Evolutionary conservation across 1,140 invertebrate genomes (phyloP).

Genomic region (Octopus bimaculoides): DNA sequence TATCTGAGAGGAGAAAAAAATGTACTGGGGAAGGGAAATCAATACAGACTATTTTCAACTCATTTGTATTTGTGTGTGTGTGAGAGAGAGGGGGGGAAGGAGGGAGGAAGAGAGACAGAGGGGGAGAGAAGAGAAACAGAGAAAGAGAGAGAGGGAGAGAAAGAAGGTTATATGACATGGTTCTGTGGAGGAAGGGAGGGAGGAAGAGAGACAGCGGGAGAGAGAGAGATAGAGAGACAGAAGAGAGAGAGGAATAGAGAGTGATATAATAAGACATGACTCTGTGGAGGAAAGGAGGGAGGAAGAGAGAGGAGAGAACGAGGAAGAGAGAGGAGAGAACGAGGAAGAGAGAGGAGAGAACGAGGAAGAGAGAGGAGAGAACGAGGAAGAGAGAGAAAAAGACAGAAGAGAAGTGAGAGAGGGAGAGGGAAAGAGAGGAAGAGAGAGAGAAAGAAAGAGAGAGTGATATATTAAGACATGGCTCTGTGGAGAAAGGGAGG

Average conservation of each 20-base stretch:
- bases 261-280: not conserved
- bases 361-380: not conserved
- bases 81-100: not conserved
- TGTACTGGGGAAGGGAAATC: too few relatives aligned
- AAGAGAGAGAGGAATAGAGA: not conserved
- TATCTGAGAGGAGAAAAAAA: too few relatives aligned
- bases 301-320: not conserved
- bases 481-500: not conserved
- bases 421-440: not conserved
- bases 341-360: not conserved
- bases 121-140: constrained; percentile 19
- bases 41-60: too few relatives aligned
- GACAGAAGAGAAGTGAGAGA: not conserved
- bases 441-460: not conserved
- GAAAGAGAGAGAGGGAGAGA: constrained; percentile 15
- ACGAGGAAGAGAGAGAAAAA: not conserved
- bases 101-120: not conserved
- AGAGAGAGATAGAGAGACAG: not conserved
- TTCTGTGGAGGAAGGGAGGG: not conserved
- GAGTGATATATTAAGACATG: not conserved
- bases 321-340: not conserved
- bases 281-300: not conserved
- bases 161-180: not conserved
- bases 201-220: not conserved
- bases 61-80: not conserved